Conservation (phyloP, 2,888 invertebrate genomes). For the Drosophila neonasuta region DNA sequence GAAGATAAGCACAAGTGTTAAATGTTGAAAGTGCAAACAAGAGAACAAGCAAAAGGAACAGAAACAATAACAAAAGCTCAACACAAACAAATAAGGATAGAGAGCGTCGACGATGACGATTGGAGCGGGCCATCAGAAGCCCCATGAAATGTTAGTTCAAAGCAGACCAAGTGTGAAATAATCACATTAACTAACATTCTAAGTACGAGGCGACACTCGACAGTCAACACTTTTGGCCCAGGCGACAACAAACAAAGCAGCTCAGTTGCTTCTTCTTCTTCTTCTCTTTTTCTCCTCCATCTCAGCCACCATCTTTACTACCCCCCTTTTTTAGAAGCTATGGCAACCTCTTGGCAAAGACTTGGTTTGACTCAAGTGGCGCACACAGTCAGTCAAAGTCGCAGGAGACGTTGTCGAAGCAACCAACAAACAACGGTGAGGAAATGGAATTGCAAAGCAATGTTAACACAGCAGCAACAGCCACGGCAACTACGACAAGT, state of each 20-base stretch:
- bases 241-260: constrained; percentile 28
- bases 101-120: neutral
- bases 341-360: constrained; percentile 1
- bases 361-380: constrained; percentile 22
- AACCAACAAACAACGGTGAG: neutral
- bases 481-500: constrained; percentile 24
- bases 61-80: constrained; percentile 37
- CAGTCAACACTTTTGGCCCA: constrained; percentile 41
- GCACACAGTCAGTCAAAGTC: constrained; percentile 11
- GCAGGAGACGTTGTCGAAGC: constrained; percentile 19
- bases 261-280: neutral
- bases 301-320: neutral
- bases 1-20: constrained; percentile 19
- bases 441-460: constrained; percentile 20
- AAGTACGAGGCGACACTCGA: constrained; percentile 41
- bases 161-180: constrained; percentile 73
- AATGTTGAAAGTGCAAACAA: constrained; percentile 25
- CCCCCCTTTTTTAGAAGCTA: neutral
- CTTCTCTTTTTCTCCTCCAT: neutral
- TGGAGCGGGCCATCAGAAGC: neutral
- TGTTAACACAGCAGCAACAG: constrained; percentile 15
- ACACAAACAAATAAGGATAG: constrained; percentile 44
- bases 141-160: constrained; percentile 57
- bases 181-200: constrained; percentile 67
- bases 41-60: constrained; percentile 16